Evolutionary conservation across 2,797 vertebrate species (phyloP), one percentile per base, ranked within the genome.

Genomic region (Sternarchorhynchus goeldii): DNA sequence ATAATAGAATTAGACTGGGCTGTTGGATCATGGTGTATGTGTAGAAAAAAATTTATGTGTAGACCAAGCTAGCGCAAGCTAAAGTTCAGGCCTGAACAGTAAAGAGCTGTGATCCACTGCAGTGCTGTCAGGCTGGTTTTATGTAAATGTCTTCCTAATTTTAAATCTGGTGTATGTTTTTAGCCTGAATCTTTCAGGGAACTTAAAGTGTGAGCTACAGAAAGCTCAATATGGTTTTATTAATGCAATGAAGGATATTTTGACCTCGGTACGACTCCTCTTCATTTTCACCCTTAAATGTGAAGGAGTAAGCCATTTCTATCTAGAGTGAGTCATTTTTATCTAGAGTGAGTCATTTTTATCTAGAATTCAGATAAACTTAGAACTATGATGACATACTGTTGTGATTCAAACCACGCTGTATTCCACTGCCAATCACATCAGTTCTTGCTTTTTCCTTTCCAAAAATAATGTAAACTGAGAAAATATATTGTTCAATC

Each of bases 211-310:
- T 20, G 7, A 16, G 36, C 36, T 18, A 16, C 39, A 67, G 36
- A 45, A 67, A 50, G 16, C 18, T 36, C 2, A 2, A 17, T 20
- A 5, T 20, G 20, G 10, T 14, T 66, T 66, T 12, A 66, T 21
- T 41, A 66, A 41, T 21, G 16, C 21, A 21, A 6, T 70, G 16
- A 31, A 32, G 25, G 4, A 7, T 31, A 34, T 31, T 17, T 34
- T 58, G 20, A 58, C 34, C 55, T 1, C 69, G 39, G 8, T 16
- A 36, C 6, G 16, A 84, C 87, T 82, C 88, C 25, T 79, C 85
- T 86, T 1, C 17, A 12, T 60, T 2, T 36, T 39, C 5, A n/a
- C 34, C 1, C 34, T 39, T 39, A 20, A 6, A 20, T 39, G 18
- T 20, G 3, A 63, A 63, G 45, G 12, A 50, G 45, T 50, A 65